Percentiles rank a stretch among this genome's conserved stretches.
Evolutionary conservation across 2,888 invertebrate species (phyloP).

Genomic region (Mechanitis messenoides): DNA sequence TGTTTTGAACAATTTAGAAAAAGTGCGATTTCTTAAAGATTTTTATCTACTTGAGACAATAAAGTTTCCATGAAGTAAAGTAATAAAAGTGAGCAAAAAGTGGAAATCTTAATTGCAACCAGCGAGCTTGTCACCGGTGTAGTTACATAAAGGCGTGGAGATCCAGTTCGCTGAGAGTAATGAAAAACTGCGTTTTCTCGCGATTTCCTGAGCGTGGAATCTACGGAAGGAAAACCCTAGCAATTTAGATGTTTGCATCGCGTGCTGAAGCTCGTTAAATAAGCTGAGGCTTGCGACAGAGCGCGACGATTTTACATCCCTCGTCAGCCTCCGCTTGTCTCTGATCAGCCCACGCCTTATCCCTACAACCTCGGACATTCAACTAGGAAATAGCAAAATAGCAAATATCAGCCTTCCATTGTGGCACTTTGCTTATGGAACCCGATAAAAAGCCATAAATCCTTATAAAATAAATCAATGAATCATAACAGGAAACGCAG

Average conservation of each 20-base stretch:
- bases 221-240: constrained; percentile 72
- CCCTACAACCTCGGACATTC: constrained; percentile 41
- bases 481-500: constrained; percentile 53
- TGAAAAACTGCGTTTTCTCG: constrained; percentile 72
- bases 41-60: constrained; percentile 70
- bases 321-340: constrained; percentile 31
- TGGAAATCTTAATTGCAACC: constrained; percentile 73
- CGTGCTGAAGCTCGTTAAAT: constrained; percentile 64
- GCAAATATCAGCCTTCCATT: constrained; percentile 61
- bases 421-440: constrained; percentile 57
- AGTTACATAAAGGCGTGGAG: constrained; percentile 69
- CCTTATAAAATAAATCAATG: constrained; percentile 56
- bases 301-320: constrained; percentile 34
- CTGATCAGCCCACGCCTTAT: constrained; percentile 38
- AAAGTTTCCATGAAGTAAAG: constrained; percentile 75
- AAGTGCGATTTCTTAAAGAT: constrained; percentile 72
- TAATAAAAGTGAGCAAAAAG: constrained; percentile 74
- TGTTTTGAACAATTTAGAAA: constrained; percentile 70
- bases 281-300: constrained; percentile 33
- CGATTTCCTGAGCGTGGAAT: constrained; percentile 63
- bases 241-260: constrained; percentile 57
- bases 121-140: constrained; percentile 63
- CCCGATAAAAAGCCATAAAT: constrained; percentile 65
- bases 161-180: constrained; percentile 64
- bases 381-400: constrained; percentile 42